These are phyloP conservation scores for Rachycentron canadum DNA, from an alignment of 2,797 vertebrate genomes.

Conservation along the genomic window DNA sequence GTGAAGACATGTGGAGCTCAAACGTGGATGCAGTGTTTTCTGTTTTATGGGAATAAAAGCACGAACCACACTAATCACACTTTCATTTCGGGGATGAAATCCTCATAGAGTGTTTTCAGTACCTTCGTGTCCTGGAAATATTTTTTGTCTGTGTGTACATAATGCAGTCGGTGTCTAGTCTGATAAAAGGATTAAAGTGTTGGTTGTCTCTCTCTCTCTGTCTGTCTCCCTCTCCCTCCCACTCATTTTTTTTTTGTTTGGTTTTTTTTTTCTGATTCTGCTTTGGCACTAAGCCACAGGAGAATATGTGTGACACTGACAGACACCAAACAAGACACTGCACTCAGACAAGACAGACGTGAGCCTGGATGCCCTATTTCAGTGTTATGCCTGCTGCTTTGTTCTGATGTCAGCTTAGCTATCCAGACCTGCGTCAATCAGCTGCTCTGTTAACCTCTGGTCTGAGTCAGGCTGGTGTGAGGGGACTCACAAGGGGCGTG, in stretches of 20 bases:
- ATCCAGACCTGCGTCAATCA: slow-evolving; percentile 38
- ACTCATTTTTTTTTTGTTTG: slow-evolving; percentile 14
- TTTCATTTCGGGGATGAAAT: slow-evolving; percentile 54
- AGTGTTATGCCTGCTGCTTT: slow-evolving; percentile 29
- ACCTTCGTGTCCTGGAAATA: slow-evolving; percentile 27
- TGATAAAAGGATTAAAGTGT: slow-evolving; percentile 48
- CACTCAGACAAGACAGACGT: slow-evolving; percentile 60
- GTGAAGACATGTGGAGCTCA: slow-evolving; percentile 10
- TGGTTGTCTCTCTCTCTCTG: slow-evolving; percentile 37
- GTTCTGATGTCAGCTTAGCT: slow-evolving; percentile 43
- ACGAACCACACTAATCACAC: slow-evolving; percentile 37
- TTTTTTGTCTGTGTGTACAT: slow-evolving; percentile 32
- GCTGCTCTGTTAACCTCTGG: slow-evolving; percentile 51
- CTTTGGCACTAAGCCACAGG: slow-evolving; percentile 50
- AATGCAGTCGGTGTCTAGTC: slow-evolving; percentile 49
- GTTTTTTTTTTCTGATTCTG: slow-evolving; percentile 27
- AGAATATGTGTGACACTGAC: slow-evolving; percentile 58
- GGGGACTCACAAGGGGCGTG: slow-evolving; percentile 14
- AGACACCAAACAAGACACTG: slow-evolving; percentile 68
- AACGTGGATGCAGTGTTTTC: slow-evolving; percentile 25
- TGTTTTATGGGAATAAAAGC: slow-evolving; percentile 43
- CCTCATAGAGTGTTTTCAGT: slow-evolving; percentile 16
- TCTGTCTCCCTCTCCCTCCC: slow-evolving; percentile 41
- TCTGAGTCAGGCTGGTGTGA: slow-evolving; percentile 44
- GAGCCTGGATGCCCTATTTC: slow-evolving; percentile 53